These are phyloP conservation scores for Chaetorhynchus papuensis DNA, from an alignment of 2,113 vertebrate genomes.

Conservation along the genomic window DNA sequence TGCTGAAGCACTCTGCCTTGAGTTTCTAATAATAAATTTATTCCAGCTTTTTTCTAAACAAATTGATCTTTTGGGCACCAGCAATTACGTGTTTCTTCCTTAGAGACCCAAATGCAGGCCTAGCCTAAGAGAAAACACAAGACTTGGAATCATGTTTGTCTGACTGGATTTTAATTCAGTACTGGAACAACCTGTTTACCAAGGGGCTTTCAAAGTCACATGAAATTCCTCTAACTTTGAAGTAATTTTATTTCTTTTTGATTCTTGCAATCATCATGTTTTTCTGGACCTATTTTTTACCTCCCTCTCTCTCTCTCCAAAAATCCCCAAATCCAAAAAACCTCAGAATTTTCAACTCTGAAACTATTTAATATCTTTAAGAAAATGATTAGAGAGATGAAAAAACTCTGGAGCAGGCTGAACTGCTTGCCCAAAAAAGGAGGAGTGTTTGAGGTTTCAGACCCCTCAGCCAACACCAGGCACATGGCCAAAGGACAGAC, in stretches of 20 bases:
- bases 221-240: background rate
- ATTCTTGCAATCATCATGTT: background rate
- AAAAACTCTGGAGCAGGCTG: background rate
- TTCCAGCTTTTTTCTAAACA: background rate
- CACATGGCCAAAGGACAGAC: background rate
- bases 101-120: background rate
- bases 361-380: background rate
- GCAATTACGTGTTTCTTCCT: background rate
- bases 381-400: background rate
- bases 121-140: background rate
- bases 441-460: background rate
- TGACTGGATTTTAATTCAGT: conserved; percentile 7
- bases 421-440: background rate
- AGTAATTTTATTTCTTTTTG: background rate
- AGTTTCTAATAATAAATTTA: background rate
- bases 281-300: background rate
- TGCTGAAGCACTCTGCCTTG: background rate
- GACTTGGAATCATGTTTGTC: background rate
- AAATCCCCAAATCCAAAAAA: background rate
- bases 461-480: background rate
- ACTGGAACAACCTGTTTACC: conserved; percentile 18
- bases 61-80: background rate
- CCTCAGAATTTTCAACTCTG: background rate
- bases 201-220: background rate
- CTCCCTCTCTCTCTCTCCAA: background rate